Conservation (phyloP, 2,888 invertebrate species). For the Tanytarsus gracilentus region DNA sequence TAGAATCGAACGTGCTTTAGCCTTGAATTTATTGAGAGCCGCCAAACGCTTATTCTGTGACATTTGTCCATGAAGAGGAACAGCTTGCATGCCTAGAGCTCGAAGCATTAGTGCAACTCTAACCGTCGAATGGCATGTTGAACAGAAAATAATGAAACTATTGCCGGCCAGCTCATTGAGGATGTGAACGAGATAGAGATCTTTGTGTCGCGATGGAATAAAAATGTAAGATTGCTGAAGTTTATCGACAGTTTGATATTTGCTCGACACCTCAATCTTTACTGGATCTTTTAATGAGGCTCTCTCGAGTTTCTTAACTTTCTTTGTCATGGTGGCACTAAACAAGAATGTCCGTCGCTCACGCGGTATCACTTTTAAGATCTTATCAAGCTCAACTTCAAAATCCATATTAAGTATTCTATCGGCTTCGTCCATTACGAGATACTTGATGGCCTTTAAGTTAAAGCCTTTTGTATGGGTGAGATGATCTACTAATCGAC, state of each 20-base stretch:
- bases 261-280: conserved; percentile 90
- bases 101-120: conserved; percentile 80
- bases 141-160: conserved; percentile 94
- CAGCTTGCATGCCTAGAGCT: conserved; percentile 84
- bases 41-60: conserved; percentile 93
- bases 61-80: conserved; percentile 99
- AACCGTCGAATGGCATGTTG: conserved; percentile 88
- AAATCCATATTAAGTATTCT: conserved; percentile 98
- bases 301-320: conserved; percentile 89
- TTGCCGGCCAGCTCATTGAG: conserved; percentile 92
- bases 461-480: conserved; percentile 98
- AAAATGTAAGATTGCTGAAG: conserved; percentile 91
- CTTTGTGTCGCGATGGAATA: conserved; percentile 93
- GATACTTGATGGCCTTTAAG: conserved; percentile 74
- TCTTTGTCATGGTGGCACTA: conserved; percentile 99
- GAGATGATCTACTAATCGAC: conserved; percentile 88
- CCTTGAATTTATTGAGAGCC: conserved; percentile 92
- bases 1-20: conserved; percentile 83
- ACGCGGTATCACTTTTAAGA: conserved; percentile 80
- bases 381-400: conserved; percentile 94
- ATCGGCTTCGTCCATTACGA: conserved; percentile 99
- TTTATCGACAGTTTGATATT: conserved; percentile 97
- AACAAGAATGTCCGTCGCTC: conserved; percentile 89
- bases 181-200: conserved; percentile 91
- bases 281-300: conserved; percentile 92